Evolutionary conservation across 2,888 invertebrate genomes (phyloP), one percentile per base, ranked within the genome.

Genomic region (Malacosoma neustria): DNA sequence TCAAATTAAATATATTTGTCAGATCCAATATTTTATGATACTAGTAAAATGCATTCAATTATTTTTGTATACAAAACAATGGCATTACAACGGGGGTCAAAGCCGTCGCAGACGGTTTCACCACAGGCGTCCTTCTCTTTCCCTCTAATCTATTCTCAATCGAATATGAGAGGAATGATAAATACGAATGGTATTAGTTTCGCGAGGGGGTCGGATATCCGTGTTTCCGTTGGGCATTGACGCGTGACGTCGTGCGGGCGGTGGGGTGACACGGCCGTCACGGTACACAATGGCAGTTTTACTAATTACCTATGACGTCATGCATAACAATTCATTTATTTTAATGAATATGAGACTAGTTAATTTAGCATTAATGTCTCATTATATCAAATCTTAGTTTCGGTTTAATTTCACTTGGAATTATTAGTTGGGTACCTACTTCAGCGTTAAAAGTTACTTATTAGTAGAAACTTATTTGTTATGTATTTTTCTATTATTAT

Each of bases 171-270:
- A 42, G 45, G 46, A 45, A 42, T 46, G 14, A 33, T 42, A 58
- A 49, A 42, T 43, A 42, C 36, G 41, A 42, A 41, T 38, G 31
- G 14, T 36, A 14, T 35, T 45, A 40, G 43, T 41, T 46, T 51
- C 49, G 35, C 41, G 48, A 50, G 54, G 61, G 59, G 61, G 60
- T 68, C 74, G 75, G 72, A 81, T 68, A 73, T 79, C 80, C 84
- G 77, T 66, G 71, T 59, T 77, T 81, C 79, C 81, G 72, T 48
- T 61, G 57, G 32, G 47, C 53, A 65, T 40, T 66, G 64, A 56
- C 58, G 74, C 82, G 73, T 81, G 84, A 81, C 84, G 22, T 22
- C 69, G 59, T 46, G 49, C 62, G 81, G 79, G 62, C 51, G 53
- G 59, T 68, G 69, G 67, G 65, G 59, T 57, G 64, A 59, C 62